A percentile compares a stretch with the other conserved stretches of the same genome.
These are phyloP conservation scores for Channa maculata DNA, from an alignment of 2,113 vertebrate species.

Conservation along the genomic window DNA sequence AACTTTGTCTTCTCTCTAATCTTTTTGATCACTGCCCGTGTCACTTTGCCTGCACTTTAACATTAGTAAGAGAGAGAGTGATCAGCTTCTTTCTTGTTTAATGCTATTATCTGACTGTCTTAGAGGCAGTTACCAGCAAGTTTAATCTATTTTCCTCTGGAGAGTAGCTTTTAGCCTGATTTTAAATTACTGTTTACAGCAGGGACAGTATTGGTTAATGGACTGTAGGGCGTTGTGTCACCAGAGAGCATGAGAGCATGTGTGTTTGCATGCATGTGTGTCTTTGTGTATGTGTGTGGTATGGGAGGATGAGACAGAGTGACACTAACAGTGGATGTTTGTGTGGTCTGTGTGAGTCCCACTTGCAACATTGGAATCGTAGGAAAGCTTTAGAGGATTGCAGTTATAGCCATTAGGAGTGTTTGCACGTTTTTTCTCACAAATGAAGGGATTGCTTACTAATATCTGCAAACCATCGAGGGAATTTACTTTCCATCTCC, in stretches of 20 bases:
- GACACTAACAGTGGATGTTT: slow-evolving; percentile 6
- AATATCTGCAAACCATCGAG: slow-evolving; percentile 44
- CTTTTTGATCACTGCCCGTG: neutral
- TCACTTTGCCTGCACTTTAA: neutral
- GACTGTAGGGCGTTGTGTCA: slow-evolving; percentile 52
- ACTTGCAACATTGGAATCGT: slow-evolving; percentile 18
- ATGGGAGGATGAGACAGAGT: slow-evolving; percentile 16
- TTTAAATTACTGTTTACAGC: slow-evolving; percentile 54
- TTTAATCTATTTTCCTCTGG: slow-evolving; percentile 33
- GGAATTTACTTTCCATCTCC: slow-evolving; percentile 55
- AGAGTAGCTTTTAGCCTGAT: slow-evolving; percentile 43
- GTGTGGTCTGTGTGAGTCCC: slow-evolving; percentile 12
- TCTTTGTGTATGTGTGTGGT: too few species aligned
- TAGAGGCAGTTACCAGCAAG: slow-evolving; percentile 22
- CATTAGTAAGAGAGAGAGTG: slow-evolving; percentile 20
- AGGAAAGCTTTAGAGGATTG: slow-evolving; percentile 27
- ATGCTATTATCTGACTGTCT: slow-evolving; percentile 34
- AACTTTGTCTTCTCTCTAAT: neutral
- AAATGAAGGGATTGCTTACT: slow-evolving; percentile 26
- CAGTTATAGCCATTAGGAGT: slow-evolving; percentile 47
- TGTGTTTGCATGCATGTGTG: neutral
- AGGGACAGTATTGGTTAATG: slow-evolving; percentile 59
- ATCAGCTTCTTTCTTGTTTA: slow-evolving; percentile 31
- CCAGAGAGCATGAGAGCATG: slow-evolving; percentile 14
- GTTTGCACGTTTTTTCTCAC: slow-evolving; percentile 31